These are phyloP conservation scores for Cygnus atratus DNA, from an alignment of 2,113 vertebrate species.

Conservation along the genomic window DNA sequence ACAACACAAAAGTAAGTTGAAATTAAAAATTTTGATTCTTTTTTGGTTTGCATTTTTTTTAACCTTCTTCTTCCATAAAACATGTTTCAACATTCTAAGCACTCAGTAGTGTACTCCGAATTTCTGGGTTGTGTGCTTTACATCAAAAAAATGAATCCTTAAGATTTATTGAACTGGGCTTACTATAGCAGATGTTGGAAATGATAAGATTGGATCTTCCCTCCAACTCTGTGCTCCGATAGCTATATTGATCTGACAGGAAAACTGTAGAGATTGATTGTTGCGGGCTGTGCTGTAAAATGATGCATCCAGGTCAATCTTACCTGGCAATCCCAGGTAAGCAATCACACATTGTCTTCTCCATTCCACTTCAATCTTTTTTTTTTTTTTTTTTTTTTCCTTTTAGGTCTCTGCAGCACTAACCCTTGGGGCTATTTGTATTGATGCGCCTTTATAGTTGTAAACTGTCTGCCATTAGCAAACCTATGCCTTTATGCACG, in stretches of 20 bases:
- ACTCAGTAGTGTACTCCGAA: neutral
- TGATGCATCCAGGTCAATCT: neutral
- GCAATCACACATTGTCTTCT: neutral
- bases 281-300: neutral
- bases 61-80: neutral
- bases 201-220: fast-evolving
- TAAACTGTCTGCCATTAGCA: neutral
- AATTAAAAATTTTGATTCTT: neutral
- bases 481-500: neutral
- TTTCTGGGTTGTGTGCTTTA: neutral
- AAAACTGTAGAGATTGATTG: neutral
- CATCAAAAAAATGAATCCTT: neutral
- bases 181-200: neutral
- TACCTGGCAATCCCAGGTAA: neutral
- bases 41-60: neutral
- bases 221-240: neutral
- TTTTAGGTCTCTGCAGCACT: neutral
- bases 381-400: neutral
- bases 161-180: neutral
- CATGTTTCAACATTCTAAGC: neutral
- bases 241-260: neutral
- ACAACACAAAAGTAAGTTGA: neutral
- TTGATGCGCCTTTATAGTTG: neutral
- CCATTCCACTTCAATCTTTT: neutral
- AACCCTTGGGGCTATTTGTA: neutral